Conservation (phyloP, 2,797 vertebrate genomes). For the Schizothorax lantsangensis region DNA sequence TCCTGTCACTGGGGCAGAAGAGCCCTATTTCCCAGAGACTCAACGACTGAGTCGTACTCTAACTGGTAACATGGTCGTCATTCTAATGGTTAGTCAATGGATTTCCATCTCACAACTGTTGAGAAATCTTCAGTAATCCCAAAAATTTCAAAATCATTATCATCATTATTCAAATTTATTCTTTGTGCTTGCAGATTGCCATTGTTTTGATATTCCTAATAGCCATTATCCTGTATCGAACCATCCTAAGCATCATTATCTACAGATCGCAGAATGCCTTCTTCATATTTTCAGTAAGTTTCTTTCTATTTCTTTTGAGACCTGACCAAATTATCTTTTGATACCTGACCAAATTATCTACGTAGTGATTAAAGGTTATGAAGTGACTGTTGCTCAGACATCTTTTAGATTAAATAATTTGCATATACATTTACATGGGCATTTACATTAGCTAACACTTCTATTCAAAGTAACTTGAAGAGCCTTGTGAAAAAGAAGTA, state of each 20-base stretch:
- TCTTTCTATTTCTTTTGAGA: background rate
- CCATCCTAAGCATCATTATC: slow-evolving; percentile 82
- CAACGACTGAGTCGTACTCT: slow-evolving; percentile 76
- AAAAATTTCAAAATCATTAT: background rate
- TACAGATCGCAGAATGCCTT: slow-evolving; percentile 75
- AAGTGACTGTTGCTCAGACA: background rate
- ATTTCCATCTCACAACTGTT: background rate
- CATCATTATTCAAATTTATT: background rate
- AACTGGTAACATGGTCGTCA: slow-evolving; percentile 82
- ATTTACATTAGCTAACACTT: background rate
- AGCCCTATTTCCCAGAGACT: slow-evolving; percentile 79
- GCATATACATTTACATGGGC: background rate
- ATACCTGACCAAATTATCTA: background rate
- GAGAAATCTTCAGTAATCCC: background rate
- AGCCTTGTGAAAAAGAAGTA: background rate
- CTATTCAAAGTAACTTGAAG: background rate
- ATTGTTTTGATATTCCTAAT: slow-evolving; percentile 84
- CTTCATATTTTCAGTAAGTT: slow-evolving; percentile 58
- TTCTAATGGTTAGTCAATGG: slow-evolving; percentile 79
- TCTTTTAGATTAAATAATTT: background rate
- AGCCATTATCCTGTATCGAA: slow-evolving; percentile 82
- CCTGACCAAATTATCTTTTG: background rate
- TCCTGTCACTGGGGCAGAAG: slow-evolving; percentile 81
- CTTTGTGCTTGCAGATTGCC: slow-evolving; percentile 72
- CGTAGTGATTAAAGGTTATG: background rate